These are phyloP conservation scores for Zoanthus sansibaricus DNA, from an alignment of 92 coral and sea anemone genomes.

Conservation along the genomic window DNA sequence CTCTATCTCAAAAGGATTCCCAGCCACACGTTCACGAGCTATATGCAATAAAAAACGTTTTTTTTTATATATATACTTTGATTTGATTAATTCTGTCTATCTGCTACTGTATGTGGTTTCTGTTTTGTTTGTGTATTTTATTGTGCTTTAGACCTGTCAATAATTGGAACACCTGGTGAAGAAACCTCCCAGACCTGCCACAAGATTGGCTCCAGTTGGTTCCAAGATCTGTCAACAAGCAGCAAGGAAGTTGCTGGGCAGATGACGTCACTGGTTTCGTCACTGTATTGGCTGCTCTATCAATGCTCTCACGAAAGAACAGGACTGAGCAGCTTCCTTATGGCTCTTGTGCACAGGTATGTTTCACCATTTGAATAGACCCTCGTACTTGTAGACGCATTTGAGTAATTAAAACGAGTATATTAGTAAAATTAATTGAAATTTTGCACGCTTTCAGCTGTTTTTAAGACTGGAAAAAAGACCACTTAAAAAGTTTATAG, in stretches of 20 bases:
- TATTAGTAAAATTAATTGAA: not conserved
- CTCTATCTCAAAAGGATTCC: too few species aligned
- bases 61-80: too few species aligned
- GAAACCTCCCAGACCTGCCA: not conserved
- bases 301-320: slow-evolving; percentile 72
- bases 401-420: too few species aligned
- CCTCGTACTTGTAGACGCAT: too few species aligned
- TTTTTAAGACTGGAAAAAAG: too few species aligned
- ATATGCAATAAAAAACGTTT: too few species aligned
- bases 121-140: not conserved
- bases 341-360: slow-evolving; percentile 95
- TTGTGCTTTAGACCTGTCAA: slow-evolving; percentile 15
- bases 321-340: slow-evolving; percentile 80
- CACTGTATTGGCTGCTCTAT: slow-evolving; percentile 90
- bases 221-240: slow-evolving; percentile 45
- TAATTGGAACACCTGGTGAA: slow-evolving; percentile 21
- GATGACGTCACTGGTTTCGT: slow-evolving; percentile 68
- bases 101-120: too few species aligned
- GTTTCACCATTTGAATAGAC: not conserved
- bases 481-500: too few species aligned
- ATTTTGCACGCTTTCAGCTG: too few species aligned
- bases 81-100: too few species aligned
- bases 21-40: too few species aligned
- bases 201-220: slow-evolving; percentile 61
- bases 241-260: slow-evolving; percentile 11